Evolutionary conservation across 2,113 vertebrate species (phyloP).

Genomic region (Sclerurus mexicanus): DNA sequence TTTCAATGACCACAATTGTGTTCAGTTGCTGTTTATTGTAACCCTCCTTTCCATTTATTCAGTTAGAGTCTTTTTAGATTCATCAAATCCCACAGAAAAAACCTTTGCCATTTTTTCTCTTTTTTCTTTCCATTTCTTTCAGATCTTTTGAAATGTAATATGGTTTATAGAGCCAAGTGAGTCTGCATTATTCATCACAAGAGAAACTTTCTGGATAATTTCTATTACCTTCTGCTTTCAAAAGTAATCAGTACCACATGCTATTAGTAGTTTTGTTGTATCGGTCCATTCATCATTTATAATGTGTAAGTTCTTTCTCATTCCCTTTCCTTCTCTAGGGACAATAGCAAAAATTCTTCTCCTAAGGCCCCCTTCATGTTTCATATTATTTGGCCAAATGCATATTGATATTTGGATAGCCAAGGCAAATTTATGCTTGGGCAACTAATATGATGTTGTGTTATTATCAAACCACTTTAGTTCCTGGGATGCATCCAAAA

Average conservation of each 20-base stretch:
- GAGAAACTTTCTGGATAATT: conserved; percentile 3
- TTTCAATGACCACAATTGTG: background rate
- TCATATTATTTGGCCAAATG: conserved; percentile 16
- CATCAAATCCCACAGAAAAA: background rate
- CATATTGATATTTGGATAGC: conserved; percentile 11
- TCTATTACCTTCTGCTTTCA: conserved; percentile 21
- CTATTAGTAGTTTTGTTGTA: background rate
- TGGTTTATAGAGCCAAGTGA: background rate
- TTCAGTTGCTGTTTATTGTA: background rate
- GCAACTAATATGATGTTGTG: background rate
- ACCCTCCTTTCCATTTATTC: background rate
- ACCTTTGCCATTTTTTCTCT: background rate
- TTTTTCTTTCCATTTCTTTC: background rate
- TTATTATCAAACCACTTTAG: background rate
- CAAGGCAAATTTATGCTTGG: background rate
- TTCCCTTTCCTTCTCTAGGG: background rate
- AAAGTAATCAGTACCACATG: background rate
- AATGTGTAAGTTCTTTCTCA: background rate
- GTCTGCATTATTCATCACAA: background rate
- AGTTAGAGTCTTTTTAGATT: background rate
- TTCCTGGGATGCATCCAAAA: conserved; percentile 7
- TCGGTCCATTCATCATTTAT: background rate
- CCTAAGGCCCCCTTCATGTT: background rate
- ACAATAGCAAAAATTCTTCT: background rate
- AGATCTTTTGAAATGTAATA: background rate